Conservation (phyloP, 2,797 vertebrate genomes). For the Etheostoma nigrum region DNA sequence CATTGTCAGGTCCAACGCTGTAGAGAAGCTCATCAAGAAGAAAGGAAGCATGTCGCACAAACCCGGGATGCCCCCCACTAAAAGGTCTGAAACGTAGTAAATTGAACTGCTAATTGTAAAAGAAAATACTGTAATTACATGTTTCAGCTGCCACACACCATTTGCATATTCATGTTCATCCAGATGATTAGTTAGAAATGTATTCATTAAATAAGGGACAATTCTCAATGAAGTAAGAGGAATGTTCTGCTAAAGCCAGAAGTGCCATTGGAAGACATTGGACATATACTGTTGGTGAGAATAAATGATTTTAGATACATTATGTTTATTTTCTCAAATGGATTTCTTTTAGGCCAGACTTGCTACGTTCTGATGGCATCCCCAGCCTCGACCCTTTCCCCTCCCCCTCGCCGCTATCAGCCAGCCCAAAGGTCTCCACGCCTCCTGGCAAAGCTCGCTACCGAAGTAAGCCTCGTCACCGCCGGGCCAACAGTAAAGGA, state of each 20-base stretch:
- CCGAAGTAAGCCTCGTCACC: constrained; percentile 95
- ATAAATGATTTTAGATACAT: not conserved
- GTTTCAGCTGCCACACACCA: not conserved
- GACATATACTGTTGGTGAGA: not conserved
- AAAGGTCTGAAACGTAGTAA: constrained; percentile 84
- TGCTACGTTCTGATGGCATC: constrained; percentile 94
- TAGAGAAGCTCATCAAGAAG: constrained; percentile 98
- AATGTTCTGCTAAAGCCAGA: not conserved
- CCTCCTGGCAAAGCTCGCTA: constrained; percentile 93
- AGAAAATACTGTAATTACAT: not conserved
- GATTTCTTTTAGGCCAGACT: constrained; percentile 88
- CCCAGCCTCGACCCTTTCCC: constrained; percentile 89
- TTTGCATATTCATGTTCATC: not conserved
- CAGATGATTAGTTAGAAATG: not conserved
- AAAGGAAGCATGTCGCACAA: constrained; percentile 92
- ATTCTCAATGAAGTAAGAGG: constrained; percentile 1
- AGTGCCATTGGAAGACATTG: not conserved
- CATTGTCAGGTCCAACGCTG: constrained; percentile 94
- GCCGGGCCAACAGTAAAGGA: constrained; percentile 95
- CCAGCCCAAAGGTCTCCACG: constrained; percentile 95
- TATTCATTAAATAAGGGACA: constrained; percentile 12
- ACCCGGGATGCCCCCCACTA: constrained; percentile 87
- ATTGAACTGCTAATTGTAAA: not conserved
- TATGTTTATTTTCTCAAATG: constrained; percentile 16
- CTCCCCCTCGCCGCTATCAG: constrained; percentile 90